phyloP scores from a whole-genome alignment of 2,113 vertebrate genomes.

The Aegypius monachus region DNA sequence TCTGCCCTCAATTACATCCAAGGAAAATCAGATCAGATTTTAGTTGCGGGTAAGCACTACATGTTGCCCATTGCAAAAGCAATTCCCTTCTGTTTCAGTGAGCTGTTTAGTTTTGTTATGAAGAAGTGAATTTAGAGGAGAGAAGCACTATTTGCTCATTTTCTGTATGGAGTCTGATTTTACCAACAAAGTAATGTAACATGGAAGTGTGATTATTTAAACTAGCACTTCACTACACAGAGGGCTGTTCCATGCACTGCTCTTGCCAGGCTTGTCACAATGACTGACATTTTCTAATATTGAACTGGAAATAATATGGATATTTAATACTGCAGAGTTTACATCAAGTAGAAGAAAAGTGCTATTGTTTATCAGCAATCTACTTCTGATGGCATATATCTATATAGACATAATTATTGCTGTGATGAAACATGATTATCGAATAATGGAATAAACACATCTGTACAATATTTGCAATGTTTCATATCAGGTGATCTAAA shows the following conservation, averaged over 20 bases:
- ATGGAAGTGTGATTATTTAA: conserved; percentile 69
- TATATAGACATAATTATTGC: conserved; percentile 73
- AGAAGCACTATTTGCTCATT: conserved; percentile 51
- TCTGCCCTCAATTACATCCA: conserved; percentile 37
- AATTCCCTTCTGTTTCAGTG: conserved; percentile 32
- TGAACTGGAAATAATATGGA: conserved; percentile 82
- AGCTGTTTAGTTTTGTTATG: conserved; percentile 44
- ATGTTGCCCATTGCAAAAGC: neutral
- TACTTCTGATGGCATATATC: conserved; percentile 68
- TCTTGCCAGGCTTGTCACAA: conserved; percentile 70
- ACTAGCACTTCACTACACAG: conserved; percentile 57
- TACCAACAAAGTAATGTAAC: conserved; percentile 71
- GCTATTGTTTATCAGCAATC: conserved; percentile 79
- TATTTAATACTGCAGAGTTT: conserved; percentile 77
- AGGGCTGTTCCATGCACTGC: conserved; percentile 58
- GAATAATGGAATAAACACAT: conserved; percentile 68
- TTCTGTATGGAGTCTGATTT: conserved; percentile 61
- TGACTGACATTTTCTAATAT: conserved; percentile 82
- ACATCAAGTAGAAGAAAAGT: conserved; percentile 74
- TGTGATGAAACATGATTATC: conserved; percentile 70
- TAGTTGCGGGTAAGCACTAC: neutral
- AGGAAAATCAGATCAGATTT: conserved; percentile 31
- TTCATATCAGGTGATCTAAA: conserved; percentile 61
- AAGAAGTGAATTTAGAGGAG: conserved; percentile 35
- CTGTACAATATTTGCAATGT: conserved; percentile 62